Percentiles rank a stretch among this genome's conserved stretches.
Evolutionary conservation across 2,113 vertebrate species (phyloP).

Genomic region (Gnathonemus longibarbis): DNA sequence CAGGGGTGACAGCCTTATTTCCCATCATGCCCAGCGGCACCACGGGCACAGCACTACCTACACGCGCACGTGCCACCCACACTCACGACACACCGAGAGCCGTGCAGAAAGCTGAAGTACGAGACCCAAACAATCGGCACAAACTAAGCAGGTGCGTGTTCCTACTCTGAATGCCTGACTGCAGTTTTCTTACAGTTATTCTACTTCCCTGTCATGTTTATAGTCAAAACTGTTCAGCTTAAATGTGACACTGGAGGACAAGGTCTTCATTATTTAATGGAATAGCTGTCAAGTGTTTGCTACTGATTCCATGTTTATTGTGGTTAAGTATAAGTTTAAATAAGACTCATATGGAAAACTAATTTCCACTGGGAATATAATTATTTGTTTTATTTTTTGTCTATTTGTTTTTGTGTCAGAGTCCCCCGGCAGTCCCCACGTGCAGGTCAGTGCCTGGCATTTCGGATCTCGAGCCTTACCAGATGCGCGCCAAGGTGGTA

Average conservation of each 20-base stretch:
- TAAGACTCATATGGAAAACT: too few relatives aligned
- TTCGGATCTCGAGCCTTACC: constrained; percentile 59
- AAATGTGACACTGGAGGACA: too few relatives aligned
- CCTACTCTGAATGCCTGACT: neutral
- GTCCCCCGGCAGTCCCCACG: neutral
- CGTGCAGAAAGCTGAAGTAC: neutral
- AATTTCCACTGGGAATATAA: neutral
- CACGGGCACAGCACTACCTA: neutral
- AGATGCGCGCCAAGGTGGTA: constrained; percentile 83
- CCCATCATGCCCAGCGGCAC: neutral
- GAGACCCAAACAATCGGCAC: neutral
- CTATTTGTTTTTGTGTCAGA: neutral
- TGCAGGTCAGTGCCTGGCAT: neutral
- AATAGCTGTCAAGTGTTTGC: neutral
- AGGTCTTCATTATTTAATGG: neutral
- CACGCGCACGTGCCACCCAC: neutral
- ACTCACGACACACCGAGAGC: neutral
- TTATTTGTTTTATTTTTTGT: neutral
- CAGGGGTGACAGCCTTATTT: neutral
- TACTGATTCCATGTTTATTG: neutral
- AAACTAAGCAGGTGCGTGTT: neutral
- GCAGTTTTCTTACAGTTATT: neutral
- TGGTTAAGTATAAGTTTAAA: neutral
- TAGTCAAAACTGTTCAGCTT: neutral
- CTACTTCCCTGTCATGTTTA: neutral